Conservation (phyloP, 2,113 vertebrate species). For the Caranx ignobilis region DNA sequence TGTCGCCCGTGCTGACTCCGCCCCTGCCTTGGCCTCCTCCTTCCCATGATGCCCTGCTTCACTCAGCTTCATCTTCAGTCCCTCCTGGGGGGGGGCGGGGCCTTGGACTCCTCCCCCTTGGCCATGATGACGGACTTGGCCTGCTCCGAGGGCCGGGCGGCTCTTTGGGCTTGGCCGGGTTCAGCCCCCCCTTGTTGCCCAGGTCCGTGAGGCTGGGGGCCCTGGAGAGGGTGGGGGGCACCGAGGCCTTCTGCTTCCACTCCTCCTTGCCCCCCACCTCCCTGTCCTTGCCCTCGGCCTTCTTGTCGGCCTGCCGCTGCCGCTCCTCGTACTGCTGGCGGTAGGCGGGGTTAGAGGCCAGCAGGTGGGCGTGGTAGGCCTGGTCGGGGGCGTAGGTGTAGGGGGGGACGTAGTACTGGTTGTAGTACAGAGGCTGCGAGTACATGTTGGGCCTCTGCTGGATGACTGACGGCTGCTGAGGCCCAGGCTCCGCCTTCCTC, state of each 20-base stretch:
- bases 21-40: conserved; percentile 88
- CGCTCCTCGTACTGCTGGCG: conserved; percentile 94
- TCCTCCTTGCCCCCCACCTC: conserved; percentile 82
- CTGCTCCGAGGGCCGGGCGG: conserved; percentile 78
- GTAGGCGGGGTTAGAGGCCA: conserved; percentile 91
- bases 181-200: conserved; percentile 86
- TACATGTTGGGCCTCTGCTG: conserved; percentile 96
- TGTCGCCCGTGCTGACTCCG: conserved; percentile 86
- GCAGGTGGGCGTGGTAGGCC: conserved; percentile 93
- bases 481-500: conserved; percentile 86
- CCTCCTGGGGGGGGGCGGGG: conserved; percentile 85
- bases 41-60: conserved; percentile 90
- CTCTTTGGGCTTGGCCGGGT: conserved; percentile 52
- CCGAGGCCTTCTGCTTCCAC: conserved; percentile 92
- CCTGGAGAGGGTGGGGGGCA: conserved; percentile 90
- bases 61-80: conserved; percentile 92
- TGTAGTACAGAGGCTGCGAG: conserved; percentile 95
- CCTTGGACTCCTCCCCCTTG: conserved; percentile 91
- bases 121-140: conserved; percentile 94
- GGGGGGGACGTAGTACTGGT: conserved; percentile 94
- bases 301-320: conserved; percentile 88
- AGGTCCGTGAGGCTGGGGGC: conserved; percentile 93
- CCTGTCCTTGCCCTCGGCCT: conserved; percentile 82
- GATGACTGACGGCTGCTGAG: conserved; percentile 93
- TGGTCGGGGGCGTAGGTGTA: conserved; percentile 92